Percentiles rank a stretch among this genome's conserved stretches.
These are phyloP conservation scores for Protonibea diacanthus DNA, from an alignment of 2,797 vertebrate species.

Conservation along the genomic window DNA sequence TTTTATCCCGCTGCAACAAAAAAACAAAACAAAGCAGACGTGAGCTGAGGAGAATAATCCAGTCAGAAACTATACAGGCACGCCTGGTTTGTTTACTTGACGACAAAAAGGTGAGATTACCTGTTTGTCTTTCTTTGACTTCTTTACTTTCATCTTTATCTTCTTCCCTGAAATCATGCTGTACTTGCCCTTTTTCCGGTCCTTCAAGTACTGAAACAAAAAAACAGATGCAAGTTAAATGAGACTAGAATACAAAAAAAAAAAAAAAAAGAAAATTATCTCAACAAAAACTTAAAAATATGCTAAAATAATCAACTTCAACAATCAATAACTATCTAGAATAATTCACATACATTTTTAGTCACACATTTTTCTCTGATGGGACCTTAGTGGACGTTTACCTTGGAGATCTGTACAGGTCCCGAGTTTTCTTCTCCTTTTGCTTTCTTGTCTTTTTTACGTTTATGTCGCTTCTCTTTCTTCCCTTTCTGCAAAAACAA, in stretches of 20 bases:
- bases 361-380: background rate
- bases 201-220: conserved; percentile 89
- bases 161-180: conserved; percentile 97
- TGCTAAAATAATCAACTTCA: background rate
- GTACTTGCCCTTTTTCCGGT: conserved; percentile 92
- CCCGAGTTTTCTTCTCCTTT: conserved; percentile 87
- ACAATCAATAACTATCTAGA: background rate
- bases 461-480: conserved; percentile 89
- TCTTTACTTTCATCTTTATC: conserved; percentile 97
- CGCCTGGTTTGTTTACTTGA: background rate
- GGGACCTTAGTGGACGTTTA: conserved; percentile 42
- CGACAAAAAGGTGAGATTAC: conserved; percentile 72
- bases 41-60: background rate
- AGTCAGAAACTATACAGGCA: background rate
- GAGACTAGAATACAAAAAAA: background rate
- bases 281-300: too few species aligned
- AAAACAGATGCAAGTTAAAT: background rate
- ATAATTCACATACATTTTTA: background rate
- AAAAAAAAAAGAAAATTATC: background rate
- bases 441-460: conserved; percentile 91
- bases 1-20: conserved; percentile 88
- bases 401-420: conserved; percentile 94
- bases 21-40: background rate
- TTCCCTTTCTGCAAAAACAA: conserved; percentile 79
- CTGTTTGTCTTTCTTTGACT: conserved; percentile 95